Base-by-base conservation (phyloP, 2,113 vertebrate genomes). In the Oxygymnocypris stewartii region DNA sequence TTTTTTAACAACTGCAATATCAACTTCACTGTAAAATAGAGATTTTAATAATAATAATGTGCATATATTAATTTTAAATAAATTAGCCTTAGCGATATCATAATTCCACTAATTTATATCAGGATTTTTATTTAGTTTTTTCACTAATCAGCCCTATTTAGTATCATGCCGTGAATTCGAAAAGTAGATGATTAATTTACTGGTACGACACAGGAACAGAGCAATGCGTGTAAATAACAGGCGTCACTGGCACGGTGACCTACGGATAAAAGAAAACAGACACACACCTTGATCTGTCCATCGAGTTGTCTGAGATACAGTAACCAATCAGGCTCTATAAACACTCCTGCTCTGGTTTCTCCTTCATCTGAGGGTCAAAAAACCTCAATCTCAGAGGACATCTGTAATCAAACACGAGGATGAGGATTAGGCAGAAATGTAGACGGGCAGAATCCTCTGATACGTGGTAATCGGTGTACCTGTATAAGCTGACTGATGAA, bases 361-460 rank as follows among this genome's bases (percentile, higher is more conserved):
- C 98, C 86, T 96, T 97, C 87, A 99, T 92, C 92, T 99, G 98
- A 2, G 98, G 97, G 90, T 99, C 98, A 28, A 97, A 99, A 88
- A 99, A 96, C 59, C 96, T 94, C 35, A 99, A 91, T 85, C 95
- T 97, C 35, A 96, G 96, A 0, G 97, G n/a, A 97, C 79, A 99
- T 92, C 98, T 99, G 85, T 69, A 44, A 73, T 11, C 23, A 83
- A 18, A 88, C 5, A 87, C 23, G 84, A 2, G 61, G 23, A 28
- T 4, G 5, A 67, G 31, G 37, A 28, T 18, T 28, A 84, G 37
- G 3, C 31, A 37, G 9, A 42, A 31, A 9, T 9, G 47, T 12
- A 73, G 16, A 16, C 0, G 69, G 73, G 57, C 20, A 59, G 47
- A 57, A 35, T 75, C 37, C 4, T 12, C 10, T 4, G 63, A 28